phyloP scores from a whole-genome alignment of 2,888 invertebrate genomes.

The Branchellion lobata region DNA sequence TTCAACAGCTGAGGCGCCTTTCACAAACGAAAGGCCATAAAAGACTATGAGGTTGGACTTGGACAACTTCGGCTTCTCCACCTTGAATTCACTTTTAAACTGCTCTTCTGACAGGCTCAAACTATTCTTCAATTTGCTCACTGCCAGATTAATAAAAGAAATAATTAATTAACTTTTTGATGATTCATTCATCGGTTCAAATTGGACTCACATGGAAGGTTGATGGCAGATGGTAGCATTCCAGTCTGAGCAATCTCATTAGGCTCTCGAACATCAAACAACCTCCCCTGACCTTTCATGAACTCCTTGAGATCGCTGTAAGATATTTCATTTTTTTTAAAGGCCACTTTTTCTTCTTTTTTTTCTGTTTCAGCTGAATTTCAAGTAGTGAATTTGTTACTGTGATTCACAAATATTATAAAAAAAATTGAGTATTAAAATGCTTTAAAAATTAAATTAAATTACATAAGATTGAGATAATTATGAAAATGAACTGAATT shows the following conservation, averaged over 20 bases:
- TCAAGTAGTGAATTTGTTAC: too few relatives aligned
- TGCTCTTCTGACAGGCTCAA: constrained; percentile 50
- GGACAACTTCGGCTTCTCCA: constrained; percentile 48
- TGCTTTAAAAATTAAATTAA: too few relatives aligned
- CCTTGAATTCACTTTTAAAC: constrained; percentile 50
- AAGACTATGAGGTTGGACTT: constrained; percentile 54
- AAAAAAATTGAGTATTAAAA: too few relatives aligned
- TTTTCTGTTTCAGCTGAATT: not conserved
- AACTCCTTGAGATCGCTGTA: constrained; percentile 30
- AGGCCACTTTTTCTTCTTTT: not conserved
- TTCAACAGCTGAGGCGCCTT: constrained; percentile 55
- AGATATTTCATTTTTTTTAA: constrained; percentile 34
- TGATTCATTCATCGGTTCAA: too few relatives aligned
- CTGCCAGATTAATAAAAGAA: constrained; percentile 50
- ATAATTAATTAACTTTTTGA: too few relatives aligned
- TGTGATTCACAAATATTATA: too few relatives aligned
- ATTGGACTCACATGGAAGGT: constrained; percentile 57
- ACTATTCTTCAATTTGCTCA: constrained; percentile 55
- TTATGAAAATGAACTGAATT: not conserved
- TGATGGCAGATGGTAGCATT: constrained; percentile 56
- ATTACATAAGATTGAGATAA: too few relatives aligned
- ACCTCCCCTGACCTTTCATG: not conserved
- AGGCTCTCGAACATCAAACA: constrained; percentile 60
- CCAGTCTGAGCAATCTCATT: constrained; percentile 57
- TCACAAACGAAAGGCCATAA: constrained; percentile 54